Base-by-base conservation (phyloP, 1,140 invertebrate genomes). In the Muscidifurax raptorellus region DNA sequence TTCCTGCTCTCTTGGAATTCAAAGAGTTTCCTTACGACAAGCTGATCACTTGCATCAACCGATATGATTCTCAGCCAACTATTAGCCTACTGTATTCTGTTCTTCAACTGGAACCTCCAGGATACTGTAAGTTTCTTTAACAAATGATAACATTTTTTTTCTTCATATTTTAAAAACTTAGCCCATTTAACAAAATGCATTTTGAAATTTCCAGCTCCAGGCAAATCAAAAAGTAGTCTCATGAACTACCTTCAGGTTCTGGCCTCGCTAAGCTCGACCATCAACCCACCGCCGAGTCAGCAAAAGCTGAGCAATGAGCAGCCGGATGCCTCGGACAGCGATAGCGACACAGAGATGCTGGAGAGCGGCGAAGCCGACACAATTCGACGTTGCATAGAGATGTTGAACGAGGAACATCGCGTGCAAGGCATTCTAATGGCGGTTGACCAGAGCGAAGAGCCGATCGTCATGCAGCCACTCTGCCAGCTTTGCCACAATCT, bases 401-500 rank as follows among this genome's bases (percentile, higher is more conserved):
- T 96, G 89, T 87, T 97, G 13, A 97, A 97, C 86, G 95, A 96
- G 79, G 93, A 95, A 22, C 92, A 94, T 10, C 93, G 95, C 0
- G 95, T 97, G 75, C 93, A 94, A 32, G 92, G 94, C 1, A 95
- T 97, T 78, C 89, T 96, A 0, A 88, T 94, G 25, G 93, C 94
- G 25, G 93, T 96, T 10, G 95, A 96, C 47, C 93, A 92, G 27
- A 94, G 94, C 47, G 93, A 95, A 44, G 94, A 94, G 67, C 92
- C 94, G 1, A 90, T 93, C 1, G 90, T 96, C 4, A 90, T 96
- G 47, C 94, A 96, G 87, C 94, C 94, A 1, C 92, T 98, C 77
- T 97, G 96, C 85, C 94, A 95, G 88, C 94, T 98, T 13, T 97
- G 96, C 88, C 96, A 98, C 91, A 95, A 96, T 92, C 91, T 98